Conservation (phyloP, 1,140 invertebrate genomes). For the Drosophila tsacasi region DNA sequence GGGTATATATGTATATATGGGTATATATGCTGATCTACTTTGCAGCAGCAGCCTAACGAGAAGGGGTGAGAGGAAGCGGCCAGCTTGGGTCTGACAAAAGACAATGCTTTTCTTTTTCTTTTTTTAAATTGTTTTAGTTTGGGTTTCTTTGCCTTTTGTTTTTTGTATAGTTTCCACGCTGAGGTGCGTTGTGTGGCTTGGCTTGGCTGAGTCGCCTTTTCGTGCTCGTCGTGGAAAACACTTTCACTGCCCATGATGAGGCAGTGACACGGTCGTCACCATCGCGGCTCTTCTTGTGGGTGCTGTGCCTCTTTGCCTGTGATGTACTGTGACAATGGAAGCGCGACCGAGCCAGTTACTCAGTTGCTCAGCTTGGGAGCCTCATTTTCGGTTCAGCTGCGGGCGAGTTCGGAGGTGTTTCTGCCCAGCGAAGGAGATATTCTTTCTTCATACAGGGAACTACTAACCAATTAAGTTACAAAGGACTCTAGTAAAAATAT, state of each 20-base stretch:
- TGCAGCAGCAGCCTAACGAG: constrained; percentile 31
- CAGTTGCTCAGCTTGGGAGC: constrained; percentile 59
- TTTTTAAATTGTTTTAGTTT: constrained; percentile 38
- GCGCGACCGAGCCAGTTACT: constrained; percentile 73
- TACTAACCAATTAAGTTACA: background rate
- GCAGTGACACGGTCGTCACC: constrained; percentile 75
- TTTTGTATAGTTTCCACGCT: constrained; percentile 65
- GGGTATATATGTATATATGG: background rate
- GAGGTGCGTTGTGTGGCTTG: constrained; percentile 62
- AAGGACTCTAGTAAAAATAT: background rate
- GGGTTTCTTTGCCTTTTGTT: constrained; percentile 21
- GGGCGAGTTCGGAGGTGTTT: constrained; percentile 58
- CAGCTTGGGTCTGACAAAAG: constrained; percentile 40
- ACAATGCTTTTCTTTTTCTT: constrained; percentile 82
- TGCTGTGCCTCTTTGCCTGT: constrained; percentile 56
- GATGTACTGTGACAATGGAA: constrained; percentile 67
- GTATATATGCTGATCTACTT: constrained; percentile 70
- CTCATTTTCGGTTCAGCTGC: constrained; percentile 63
- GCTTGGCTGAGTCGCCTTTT: constrained; percentile 36
- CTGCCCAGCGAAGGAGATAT: constrained; percentile 5
- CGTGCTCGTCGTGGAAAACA: constrained; percentile 74
- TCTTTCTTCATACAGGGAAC: background rate
- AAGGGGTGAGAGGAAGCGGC: constrained; percentile 6
- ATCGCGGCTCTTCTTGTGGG: constrained; percentile 40
- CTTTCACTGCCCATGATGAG: constrained; percentile 80